Base-by-base conservation (phyloP, 2,888 invertebrate species). In the Philhelius pedissequus region DNA sequence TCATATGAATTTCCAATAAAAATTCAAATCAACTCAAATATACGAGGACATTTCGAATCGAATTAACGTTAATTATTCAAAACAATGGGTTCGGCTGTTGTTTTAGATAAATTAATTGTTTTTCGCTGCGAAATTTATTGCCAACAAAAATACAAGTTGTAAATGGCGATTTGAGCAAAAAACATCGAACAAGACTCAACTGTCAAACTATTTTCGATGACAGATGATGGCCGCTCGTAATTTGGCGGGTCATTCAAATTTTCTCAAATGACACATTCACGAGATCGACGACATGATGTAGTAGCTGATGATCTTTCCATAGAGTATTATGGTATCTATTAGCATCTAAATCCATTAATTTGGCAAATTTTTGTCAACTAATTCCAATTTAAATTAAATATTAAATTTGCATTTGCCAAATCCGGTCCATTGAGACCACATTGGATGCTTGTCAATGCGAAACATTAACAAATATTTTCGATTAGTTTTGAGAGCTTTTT, bases 401-500 rank as follows among this genome's bases (percentile, higher is more conserved):
- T n/a, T n/a, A 30, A 35, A 71, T 78, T 70, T 48, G 30, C 70
- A 70, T 56, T 69, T 15, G 1, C 43, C 35, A 77, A 76, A 75
- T 35, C 48, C n/a, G 50, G 30, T 7, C 56, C 25, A 35, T 18
- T 45, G 22, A 11, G 13, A 18, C 0, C 18, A 11, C 9, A 9
- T 45, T n/a, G n/a, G n/a, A 11, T 20, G 11, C 43, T 62, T 64
- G 64, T 64, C 45, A 64, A 48, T 8, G 32, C 1, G 30, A 40
- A 50, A 40, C 70, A 45, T 75, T 66, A 80, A 79, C 79, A 84
- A 84, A 80, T 73, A 76, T 79, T 56, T 62, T 76, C 84, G 84
- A 76, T 79, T 84, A 80, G 75, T 76, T 84, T 84, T 84, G 84
- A 84, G 71, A 84, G 84, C 66, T 80, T 79, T 84, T 79, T 71